Conservation (phyloP, 2,797 vertebrate genomes). For the Bufotes viridis region DNA sequence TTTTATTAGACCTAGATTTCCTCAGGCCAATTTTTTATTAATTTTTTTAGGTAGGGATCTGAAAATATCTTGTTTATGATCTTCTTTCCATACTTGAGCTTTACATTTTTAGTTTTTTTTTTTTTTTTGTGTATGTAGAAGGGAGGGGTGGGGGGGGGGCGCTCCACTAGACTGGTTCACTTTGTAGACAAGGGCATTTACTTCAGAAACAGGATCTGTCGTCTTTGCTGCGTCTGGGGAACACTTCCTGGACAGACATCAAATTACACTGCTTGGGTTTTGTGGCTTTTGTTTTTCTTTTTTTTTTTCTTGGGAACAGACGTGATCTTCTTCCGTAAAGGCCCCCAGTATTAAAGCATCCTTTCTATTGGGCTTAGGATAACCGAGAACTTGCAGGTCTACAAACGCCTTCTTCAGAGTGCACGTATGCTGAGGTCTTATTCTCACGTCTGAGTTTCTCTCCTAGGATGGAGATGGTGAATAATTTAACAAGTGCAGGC, state of each 20-base stretch:
- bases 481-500: slow-evolving; percentile 67
- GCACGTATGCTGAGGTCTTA: slow-evolving; percentile 49
- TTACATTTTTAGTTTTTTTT: neutral
- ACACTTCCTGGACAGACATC: slow-evolving; percentile 34
- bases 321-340: neutral
- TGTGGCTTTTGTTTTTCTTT: slow-evolving; percentile 1
- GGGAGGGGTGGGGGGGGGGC: too few species aligned
- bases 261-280: slow-evolving; percentile 27
- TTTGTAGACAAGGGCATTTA: slow-evolving; percentile 34
- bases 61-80: neutral
- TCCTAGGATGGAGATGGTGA: slow-evolving; percentile 65
- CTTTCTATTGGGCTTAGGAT: neutral
- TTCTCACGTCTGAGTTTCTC: slow-evolving; percentile 62
- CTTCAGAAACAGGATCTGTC: slow-evolving; percentile 20
- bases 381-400: neutral
- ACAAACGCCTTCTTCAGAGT: slow-evolving; percentile 21
- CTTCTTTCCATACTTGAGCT: neutral
- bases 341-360: neutral
- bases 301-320: neutral
- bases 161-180: neutral
- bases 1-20: slow-evolving; percentile 5
- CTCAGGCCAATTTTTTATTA: neutral
- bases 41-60: neutral
- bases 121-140: neutral
- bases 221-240: slow-evolving; percentile 23